phyloP scores from a whole-genome alignment of 1,140 invertebrate species.

The Scaptodrosophila lebanonensis region DNA sequence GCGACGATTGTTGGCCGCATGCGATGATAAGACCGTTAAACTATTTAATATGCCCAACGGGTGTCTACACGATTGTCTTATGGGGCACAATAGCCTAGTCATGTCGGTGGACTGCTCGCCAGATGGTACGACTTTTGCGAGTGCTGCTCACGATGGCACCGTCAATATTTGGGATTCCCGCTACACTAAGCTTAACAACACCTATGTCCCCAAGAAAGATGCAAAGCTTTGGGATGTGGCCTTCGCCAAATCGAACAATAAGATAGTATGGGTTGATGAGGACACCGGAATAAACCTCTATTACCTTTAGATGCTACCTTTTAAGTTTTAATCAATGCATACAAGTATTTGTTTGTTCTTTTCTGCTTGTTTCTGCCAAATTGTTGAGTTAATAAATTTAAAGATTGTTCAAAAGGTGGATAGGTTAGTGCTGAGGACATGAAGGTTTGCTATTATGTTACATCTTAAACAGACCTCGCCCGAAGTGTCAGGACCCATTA shows the following conservation, averaged over 20 bases:
- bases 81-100: slow-evolving; percentile 3
- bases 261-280: slow-evolving; percentile 21
- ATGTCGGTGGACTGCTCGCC: slow-evolving; percentile 15
- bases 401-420: too few species aligned
- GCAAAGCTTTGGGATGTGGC: slow-evolving; percentile 26
- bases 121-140: slow-evolving; percentile 5
- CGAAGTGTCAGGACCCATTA: too few species aligned
- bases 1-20: background rate
- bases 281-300: slow-evolving; percentile 19
- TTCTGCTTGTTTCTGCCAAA: too few species aligned
- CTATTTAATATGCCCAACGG: slow-evolving; percentile 10
- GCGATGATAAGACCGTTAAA: slow-evolving; percentile 29
- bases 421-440: too few species aligned
- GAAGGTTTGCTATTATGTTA: too few species aligned
- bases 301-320: too few species aligned
- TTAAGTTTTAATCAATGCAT: too few species aligned
- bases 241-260: slow-evolving; percentile 16
- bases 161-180: slow-evolving; percentile 20
- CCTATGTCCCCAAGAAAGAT: background rate
- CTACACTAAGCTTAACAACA: slow-evolving; percentile 1
- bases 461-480: too few species aligned
- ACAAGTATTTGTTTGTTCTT: too few species aligned
- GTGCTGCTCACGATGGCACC: slow-evolving; percentile 16
- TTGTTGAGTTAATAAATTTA: too few species aligned
- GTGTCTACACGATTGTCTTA: background rate